Base-by-base conservation (phyloP, 1,140 invertebrate species). In the Nilaparvata lugens region DNA sequence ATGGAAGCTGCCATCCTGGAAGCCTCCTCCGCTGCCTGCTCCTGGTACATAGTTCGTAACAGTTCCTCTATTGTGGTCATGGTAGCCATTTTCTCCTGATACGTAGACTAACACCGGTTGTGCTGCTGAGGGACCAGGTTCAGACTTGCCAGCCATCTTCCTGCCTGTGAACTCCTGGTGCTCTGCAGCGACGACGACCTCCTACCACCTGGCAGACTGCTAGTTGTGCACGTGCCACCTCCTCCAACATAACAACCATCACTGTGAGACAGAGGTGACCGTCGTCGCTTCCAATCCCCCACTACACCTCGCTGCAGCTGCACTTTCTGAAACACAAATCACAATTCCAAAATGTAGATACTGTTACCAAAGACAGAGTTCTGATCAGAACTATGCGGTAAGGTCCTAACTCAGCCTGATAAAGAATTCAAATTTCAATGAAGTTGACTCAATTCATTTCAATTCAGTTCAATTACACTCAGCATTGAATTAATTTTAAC, bases 61-160 rank as follows among this genome's bases (percentile, higher is more conserved):
- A n/a, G 6, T 21, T 16, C 51, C 51, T 51, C 51, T 28, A 23
- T 42, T 43, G n/a, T 23, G 19, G 5, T 48, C 14, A 5, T 53
- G 58, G 52, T 42, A 72, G 63, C 75, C 73, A 67, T 74, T 73
- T 62, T 74, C 74, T 65, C 73, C 73, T 5, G 74, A 76, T 48
- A 76, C 74, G 63, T 75, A 76, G 35, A 76, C 74, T 70, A 76
- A 70, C 61, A 76, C 74, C 38, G 63, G 18, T 52, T 57, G 45
- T 24, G 54, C 42, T 52, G 51, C 52, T 48, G 68, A 62, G 61
- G 69, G 66, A 61, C 71, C 69, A 64, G 74, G 66, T 66, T 76
- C 74, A 74, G 74, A 73, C 72, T 76, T 76, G 68, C 70, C 56
- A 51, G 52, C 45, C 56, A 62, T 62, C 52, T 38, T 58, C 55